Conservation (phyloP, 2,113 vertebrate species). For the Procavia capensis region DNA sequence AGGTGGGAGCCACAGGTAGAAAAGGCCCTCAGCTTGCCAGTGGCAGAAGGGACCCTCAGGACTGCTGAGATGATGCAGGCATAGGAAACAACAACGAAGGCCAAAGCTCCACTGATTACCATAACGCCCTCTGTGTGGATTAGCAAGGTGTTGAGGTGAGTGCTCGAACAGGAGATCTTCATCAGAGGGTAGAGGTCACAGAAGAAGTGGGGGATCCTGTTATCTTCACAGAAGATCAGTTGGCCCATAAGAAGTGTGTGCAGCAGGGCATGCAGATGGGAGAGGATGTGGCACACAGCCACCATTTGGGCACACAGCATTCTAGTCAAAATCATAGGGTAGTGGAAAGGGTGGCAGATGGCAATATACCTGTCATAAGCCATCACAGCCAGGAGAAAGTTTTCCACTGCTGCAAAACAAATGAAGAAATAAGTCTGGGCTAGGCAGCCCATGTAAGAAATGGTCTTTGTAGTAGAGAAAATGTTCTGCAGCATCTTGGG, state of each 20-base stretch:
- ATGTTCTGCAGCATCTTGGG: constrained; percentile 78
- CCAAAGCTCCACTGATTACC: constrained; percentile 68
- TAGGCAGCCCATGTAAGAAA: constrained; percentile 73
- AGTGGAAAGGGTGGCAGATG: constrained; percentile 72
- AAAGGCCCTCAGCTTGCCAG: constrained; percentile 56
- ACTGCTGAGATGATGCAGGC: constrained; percentile 53
- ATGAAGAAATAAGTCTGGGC: constrained; percentile 78
- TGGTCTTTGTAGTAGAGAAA: constrained; percentile 66
- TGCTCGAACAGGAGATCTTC: constrained; percentile 73
- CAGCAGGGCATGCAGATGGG: constrained; percentile 73
- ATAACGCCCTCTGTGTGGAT: constrained; percentile 77
- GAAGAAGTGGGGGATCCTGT: constrained; percentile 78
- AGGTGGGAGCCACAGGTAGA: constrained; percentile 9
- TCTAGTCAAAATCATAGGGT: constrained; percentile 53
- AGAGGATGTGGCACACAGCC: constrained; percentile 58
- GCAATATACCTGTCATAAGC: constrained; percentile 75
- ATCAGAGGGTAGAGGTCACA: constrained; percentile 78
- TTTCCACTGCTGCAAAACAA: constrained; percentile 77
- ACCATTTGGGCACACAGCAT: constrained; percentile 58
- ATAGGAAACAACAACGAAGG: constrained; percentile 67
- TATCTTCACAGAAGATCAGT: constrained; percentile 74
- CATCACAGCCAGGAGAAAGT: constrained; percentile 76
- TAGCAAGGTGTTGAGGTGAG: constrained; percentile 68
- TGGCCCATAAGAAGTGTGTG: constrained; percentile 57
- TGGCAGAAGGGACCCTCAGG: constrained; percentile 15